phyloP scores from a whole-genome alignment of 2,113 vertebrate genomes.

The human (Homo sapiens) region DNA sequence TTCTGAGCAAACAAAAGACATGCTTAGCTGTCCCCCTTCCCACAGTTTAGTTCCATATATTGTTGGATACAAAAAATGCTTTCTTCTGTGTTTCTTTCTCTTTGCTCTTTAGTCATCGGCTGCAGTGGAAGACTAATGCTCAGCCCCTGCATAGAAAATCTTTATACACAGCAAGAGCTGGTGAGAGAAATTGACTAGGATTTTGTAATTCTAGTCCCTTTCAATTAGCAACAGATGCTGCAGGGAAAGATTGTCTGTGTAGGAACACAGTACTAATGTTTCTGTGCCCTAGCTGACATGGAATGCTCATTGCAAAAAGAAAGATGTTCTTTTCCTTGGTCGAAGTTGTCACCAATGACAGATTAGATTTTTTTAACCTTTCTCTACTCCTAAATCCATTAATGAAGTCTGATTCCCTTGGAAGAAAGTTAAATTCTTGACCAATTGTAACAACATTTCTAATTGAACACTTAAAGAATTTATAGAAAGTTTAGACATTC shows the following conservation, averaged over 20 bases:
- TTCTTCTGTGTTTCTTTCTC: conserved; percentile 67
- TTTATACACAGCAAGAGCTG: conserved; percentile 80
- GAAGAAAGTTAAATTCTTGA: conserved; percentile 30
- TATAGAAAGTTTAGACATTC: neutral
- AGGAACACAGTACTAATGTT: conserved; percentile 53
- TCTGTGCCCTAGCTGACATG: neutral
- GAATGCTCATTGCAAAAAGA: neutral
- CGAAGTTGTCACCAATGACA: conserved; percentile 47
- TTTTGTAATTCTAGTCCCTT: conserved; percentile 79
- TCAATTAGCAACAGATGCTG: conserved; percentile 75
- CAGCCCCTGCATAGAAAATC: conserved; percentile 72
- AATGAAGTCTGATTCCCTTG: neutral
- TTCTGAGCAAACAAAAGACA: conserved; percentile 40
- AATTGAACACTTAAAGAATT: neutral
- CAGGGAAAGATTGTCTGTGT: conserved; percentile 64
- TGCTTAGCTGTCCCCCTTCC: neutral
- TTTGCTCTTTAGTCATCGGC: conserved; percentile 77
- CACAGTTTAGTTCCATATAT: conserved; percentile 32
- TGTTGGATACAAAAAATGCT: conserved; percentile 35
- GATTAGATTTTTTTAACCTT: neutral
- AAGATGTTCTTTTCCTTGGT: conserved; percentile 44
- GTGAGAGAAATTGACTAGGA: conserved; percentile 72
- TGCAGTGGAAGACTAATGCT: conserved; percentile 75
- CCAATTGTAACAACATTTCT: neutral
- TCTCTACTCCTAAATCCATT: neutral